A percentile compares a stretch with the other conserved stretches of the same genome.
phyloP scores from a whole-genome alignment of 2,797 vertebrate genomes.

The Alcedo quadribrachys region DNA sequence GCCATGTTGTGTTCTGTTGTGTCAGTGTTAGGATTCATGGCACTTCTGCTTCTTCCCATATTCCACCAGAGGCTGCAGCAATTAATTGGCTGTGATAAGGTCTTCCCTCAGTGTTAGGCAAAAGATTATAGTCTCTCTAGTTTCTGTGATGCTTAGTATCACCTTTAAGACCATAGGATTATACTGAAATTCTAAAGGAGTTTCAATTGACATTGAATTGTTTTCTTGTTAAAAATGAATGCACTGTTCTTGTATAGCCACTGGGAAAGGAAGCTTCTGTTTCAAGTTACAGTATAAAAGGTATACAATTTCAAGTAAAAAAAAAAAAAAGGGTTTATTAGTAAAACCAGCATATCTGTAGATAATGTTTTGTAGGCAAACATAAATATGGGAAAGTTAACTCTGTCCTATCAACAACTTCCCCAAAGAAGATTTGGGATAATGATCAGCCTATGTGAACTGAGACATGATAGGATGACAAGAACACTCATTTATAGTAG shows the following conservation, averaged over 20 bases:
- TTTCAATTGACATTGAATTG: neutral
- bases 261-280: neutral
- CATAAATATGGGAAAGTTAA: neutral
- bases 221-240: neutral
- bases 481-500: conserved; percentile 19
- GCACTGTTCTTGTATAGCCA: neutral
- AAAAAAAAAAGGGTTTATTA: neutral
- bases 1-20: neutral
- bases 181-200: neutral
- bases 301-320: neutral
- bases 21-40: neutral
- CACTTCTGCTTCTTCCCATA: neutral
- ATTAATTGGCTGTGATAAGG: neutral
- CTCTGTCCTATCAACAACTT: neutral
- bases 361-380: neutral
- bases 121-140: neutral
- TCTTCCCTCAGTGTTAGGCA: neutral
- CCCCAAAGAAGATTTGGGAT: neutral
- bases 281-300: neutral
- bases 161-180: neutral
- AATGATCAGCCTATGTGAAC: neutral
- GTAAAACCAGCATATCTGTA: neutral
- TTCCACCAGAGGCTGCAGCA: neutral
- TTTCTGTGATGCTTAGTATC: neutral
- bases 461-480: neutral